Base-by-base conservation (phyloP, 2,797 vertebrate genomes). In the Geotrypetes seraphini region DNA sequence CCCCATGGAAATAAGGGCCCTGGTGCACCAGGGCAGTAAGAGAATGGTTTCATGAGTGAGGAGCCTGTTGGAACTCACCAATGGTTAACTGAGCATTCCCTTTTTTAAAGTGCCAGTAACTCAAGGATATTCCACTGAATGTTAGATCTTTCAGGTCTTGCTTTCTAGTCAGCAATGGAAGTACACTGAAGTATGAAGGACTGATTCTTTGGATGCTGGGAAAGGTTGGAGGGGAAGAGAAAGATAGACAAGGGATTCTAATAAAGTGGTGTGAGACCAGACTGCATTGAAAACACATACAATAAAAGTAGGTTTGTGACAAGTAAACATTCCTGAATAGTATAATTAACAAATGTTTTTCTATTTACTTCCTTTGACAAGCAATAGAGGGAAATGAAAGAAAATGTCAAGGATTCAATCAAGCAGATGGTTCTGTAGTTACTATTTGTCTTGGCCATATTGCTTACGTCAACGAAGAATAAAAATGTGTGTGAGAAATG, bases 351-450 rank as follows among this genome's bases (percentile, higher is more conserved):
- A 66, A 53, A 50, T 63, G 54, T 68, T 77, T 75, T 62, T 62
- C 66, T 75, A 81, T 76, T 74, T 71, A 79, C 84, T 85, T 87
- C 84, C 86, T 84, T 51, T 71, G 71, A 57, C 66, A 66, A 57
- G 66, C 69, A 77, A 83, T 78, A 60, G 68, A 73, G 69, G 78
- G 81, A 79, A 78, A 73, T 57, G 47, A 67, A 72, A 73, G 82
- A 78, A 84, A 81, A 80, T 75, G 75, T 80, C 77, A 79, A 80
- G 79, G 78, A 72, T 69, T 70, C 63, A 43, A 73, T 60, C 58
- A 65, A 70, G 73, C 88, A 91, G 87, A 83, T 88, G 87, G 69
- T 73, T 60, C 70, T 80, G 35, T 31, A 56, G 66, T 76, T 72
- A 75, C 36, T 63, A 64, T 77, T 75, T 57, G 69, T 64, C 57